These are phyloP conservation scores for Caradrina clavipalpis DNA, from an alignment of 2,888 invertebrate species.

Conservation along the genomic window DNA sequence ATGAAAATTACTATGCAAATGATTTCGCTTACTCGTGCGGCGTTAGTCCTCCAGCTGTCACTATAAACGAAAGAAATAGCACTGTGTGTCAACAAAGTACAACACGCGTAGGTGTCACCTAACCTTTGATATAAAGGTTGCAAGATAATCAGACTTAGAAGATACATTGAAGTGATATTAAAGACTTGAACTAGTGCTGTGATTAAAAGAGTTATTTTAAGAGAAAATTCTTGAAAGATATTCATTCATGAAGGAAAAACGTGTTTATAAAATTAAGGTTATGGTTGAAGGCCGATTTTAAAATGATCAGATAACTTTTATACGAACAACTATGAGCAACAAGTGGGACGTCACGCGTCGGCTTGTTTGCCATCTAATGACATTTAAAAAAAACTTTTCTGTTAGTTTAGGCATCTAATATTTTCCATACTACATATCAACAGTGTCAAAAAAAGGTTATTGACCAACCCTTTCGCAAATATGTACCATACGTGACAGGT, in stretches of 20 bases:
- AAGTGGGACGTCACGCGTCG: neutral
- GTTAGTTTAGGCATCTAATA: neutral
- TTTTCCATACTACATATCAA: neutral
- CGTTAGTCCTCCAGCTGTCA: conserved; percentile 10
- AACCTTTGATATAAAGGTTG: conserved; percentile 46
- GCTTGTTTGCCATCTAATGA: neutral
- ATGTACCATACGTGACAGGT: conserved; percentile 12
- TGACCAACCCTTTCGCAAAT: conserved; percentile 35
- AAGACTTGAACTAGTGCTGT: neutral
- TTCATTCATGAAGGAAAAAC: neutral
- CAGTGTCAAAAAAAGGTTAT: conserved; percentile 29
- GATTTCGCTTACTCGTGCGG: conserved; percentile 23
- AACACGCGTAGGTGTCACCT: conserved; percentile 37
- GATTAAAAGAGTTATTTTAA: neutral
- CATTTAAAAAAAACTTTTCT: too few relatives aligned
- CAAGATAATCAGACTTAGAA: conserved; percentile 24
- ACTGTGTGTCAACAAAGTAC: conserved; percentile 21
- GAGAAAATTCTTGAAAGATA: neutral
- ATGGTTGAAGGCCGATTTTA: neutral
- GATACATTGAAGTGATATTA: conserved; percentile 6
- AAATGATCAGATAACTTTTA: neutral
- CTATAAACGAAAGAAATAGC: conserved; percentile 35
- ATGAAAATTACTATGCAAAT: conserved; percentile 24
- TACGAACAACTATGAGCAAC: neutral
- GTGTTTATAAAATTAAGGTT: neutral